Conservation (phyloP, 1,140 invertebrate species). For the Drosophila sproati region DNA sequence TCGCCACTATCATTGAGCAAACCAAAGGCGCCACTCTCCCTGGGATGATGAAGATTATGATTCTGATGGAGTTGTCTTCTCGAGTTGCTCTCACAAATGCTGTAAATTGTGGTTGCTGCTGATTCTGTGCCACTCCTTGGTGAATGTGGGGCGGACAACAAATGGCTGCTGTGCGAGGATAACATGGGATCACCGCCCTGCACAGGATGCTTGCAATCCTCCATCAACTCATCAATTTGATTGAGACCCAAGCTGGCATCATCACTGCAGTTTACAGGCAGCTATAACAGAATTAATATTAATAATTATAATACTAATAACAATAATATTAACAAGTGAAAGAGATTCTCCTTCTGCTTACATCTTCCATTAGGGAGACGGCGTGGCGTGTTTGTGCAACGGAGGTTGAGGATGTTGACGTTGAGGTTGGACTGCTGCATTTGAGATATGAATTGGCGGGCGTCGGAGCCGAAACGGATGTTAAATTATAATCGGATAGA, state of each 20-base stretch:
- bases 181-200: slow-evolving; percentile 88
- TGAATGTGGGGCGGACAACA: slow-evolving; percentile 86
- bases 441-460: slow-evolving; percentile 66
- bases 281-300: slow-evolving; percentile 30
- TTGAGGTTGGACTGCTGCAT: slow-evolving; percentile 42
- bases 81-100: background rate
- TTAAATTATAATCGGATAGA: slow-evolving; percentile 86
- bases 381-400: slow-evolving; percentile 53
- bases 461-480: slow-evolving; percentile 78
- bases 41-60: slow-evolving; percentile 16
- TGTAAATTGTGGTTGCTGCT: background rate
- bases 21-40: slow-evolving; percentile 16
- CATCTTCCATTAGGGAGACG: slow-evolving; percentile 53
- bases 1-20: slow-evolving; percentile 42
- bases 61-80: slow-evolving; percentile 30
- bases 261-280: slow-evolving; percentile 85
- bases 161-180: slow-evolving; percentile 69
- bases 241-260: slow-evolving; percentile 87
- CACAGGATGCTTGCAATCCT: slow-evolving; percentile 89
- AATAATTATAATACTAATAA: background rate
- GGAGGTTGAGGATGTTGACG: slow-evolving; percentile 12
- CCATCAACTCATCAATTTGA: slow-evolving; percentile 92
- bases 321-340: background rate
- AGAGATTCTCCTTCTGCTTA: slow-evolving; percentile 45
- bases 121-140: slow-evolving; percentile 55